Base-by-base conservation (phyloP, 2,888 invertebrate genomes). In the Troilus luridus region DNA sequence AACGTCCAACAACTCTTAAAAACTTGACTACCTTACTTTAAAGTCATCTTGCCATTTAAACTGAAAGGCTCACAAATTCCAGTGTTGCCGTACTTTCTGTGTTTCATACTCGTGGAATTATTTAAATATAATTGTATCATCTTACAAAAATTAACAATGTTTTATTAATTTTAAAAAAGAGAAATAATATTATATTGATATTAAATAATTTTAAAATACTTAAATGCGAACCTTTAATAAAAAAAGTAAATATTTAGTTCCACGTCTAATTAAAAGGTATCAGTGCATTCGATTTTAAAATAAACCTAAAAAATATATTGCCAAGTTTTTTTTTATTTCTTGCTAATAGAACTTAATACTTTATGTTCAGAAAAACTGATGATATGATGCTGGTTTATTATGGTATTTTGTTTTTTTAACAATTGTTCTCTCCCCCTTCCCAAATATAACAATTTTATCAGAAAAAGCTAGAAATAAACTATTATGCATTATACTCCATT, bases 21-120 rank as follows among this genome's bases (percentile, higher is more conserved):
- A 85, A 21, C 24, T n/a, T 17, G 17, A 56, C 56, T n/a, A 58
- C 56, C 85, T 85, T n/a, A 58, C 56, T 85, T 85, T 85, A 85
- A 85, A 85, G 85, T 85, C 85, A 85, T 58, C n/a, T 56, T 85
- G 21, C 85, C 85, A 85, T 85, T 85, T 85, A 85, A 85, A 77
- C 41, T 77, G 41, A 77, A 77, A 19, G 72, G 72, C 72, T 77
- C 72, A 41, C 0, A 77, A 41, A 8, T 19, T 9, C 17, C 72
- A 77, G 72, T 77, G 72, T 77, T 77, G 41, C 72, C 72, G 41
- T 41, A 0, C 8, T 67, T 27, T 67, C 9, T 77, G n/a, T 9
- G 24, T n/a, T 67, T 8, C 24, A 12, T 12, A 14, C 12, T 67
- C 67, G 3, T 67, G 5, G 7, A 64, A n/a, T 64, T 64, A 64